Base-by-base conservation (phyloP, 2,888 invertebrate genomes). In the Phaonia tiefii region DNA sequence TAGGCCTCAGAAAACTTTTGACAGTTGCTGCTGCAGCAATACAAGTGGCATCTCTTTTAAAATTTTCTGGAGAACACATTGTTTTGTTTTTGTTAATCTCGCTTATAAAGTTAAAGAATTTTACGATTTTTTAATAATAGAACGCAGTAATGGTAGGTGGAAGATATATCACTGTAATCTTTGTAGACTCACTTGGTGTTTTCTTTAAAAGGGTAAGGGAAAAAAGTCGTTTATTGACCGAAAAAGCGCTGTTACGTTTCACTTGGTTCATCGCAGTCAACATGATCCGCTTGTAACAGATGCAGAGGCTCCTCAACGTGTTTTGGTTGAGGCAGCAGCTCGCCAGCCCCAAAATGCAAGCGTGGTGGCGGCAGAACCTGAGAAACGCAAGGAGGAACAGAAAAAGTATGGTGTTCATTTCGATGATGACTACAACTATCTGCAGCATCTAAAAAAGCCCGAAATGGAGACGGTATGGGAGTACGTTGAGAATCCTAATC, bases 391-490 rank as follows among this genome's bases (percentile, higher is more conserved):
- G 83, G 94, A 95, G 83, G 95, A 96, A 85, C 95, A 96, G 86
- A 91, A 93, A 15, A 97, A 98, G 89, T 98, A 93, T 92, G 99
- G 98, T 0, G 94, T 99, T 80, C 97, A 95, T 89, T 99, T 94
- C 89, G 98, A 98, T 86, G 98, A 99, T 91, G 97, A 98, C 85
- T 98, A 98, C 90, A 95, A 99, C 89, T 99, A 99, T 88, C 91
- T 99, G 83, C 97, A 99, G 89, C 98, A 99, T 92, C 92, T 99
- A 75, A 90, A 88, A 74, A 85, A 89, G 78, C 86, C 88, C 0
- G 89, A 88, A 4, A 86, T 89, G 39, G 89, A 89, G 37, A 86
- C 88, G 1, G 89, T 89, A 11, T 91, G 91, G 91, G 91, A 91
- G 72, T 90, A 88, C 82, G 89, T 91, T 37, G 90, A 90, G 67